Conservation (phyloP, 2,888 invertebrate species). For the Lasioglossum lativentre region DNA sequence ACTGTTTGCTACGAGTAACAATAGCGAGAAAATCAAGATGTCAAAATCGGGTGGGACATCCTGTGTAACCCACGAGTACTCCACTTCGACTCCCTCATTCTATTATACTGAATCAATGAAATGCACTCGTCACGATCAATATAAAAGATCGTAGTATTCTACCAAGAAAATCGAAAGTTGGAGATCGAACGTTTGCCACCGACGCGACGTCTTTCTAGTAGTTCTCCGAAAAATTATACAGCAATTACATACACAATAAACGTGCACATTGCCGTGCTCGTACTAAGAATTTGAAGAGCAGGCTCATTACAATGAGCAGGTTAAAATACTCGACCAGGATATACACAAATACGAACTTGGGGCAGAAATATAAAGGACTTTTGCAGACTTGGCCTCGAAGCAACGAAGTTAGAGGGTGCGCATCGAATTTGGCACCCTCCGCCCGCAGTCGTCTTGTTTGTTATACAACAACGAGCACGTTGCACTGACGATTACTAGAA, state of each 20-base stretch:
- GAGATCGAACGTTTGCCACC: neutral
- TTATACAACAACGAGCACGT: neutral
- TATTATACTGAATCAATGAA: neutral
- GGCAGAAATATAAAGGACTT: neutral
- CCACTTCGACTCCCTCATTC: neutral
- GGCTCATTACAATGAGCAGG: neutral
- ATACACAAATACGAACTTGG: neutral
- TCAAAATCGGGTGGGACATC: too few species aligned
- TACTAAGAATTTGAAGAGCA: neutral
- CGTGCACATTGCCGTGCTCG: neutral
- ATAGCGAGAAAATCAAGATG: too few species aligned
- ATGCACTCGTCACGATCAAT: neutral
- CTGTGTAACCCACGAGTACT: neutral
- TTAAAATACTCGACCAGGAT: neutral
- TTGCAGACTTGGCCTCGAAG: conserved; percentile 5
- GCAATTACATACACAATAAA: neutral
- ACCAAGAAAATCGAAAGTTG: neutral
- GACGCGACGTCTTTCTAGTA: neutral
- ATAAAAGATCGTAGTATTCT: too few species aligned
- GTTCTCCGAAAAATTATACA: neutral
- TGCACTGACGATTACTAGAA: neutral
- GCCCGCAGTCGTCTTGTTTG: neutral
- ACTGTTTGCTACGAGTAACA: too few species aligned
- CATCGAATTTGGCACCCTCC: neutral
- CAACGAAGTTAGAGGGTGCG: neutral